phyloP scores from a whole-genome alignment of 2,888 invertebrate species.

The Tricholauxania praeusta region DNA sequence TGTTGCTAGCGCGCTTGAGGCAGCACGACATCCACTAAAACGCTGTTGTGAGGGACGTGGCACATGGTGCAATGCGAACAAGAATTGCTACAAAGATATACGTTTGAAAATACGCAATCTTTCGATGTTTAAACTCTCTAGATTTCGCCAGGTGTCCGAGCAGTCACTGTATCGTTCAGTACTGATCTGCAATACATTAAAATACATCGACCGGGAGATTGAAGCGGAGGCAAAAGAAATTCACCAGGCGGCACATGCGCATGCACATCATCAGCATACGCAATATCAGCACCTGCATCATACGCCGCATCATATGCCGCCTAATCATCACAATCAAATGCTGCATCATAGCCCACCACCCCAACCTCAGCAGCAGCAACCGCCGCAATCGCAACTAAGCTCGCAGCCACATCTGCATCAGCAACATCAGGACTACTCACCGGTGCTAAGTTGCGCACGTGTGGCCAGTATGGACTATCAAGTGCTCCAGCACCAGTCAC shows the following conservation, averaged over 20 bases:
- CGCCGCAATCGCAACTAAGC: constrained; percentile 41
- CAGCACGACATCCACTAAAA: constrained; percentile 58
- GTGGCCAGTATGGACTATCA: constrained; percentile 63
- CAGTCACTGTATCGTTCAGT: constrained; percentile 91
- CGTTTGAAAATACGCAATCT: constrained; percentile 90
- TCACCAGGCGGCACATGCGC: constrained; percentile 66
- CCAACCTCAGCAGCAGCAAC: constrained; percentile 46
- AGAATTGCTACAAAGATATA: constrained; percentile 86
- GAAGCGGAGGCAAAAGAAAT: constrained; percentile 74
- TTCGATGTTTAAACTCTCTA: constrained; percentile 91
- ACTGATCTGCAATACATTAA: constrained; percentile 91
- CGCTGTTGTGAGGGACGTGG: constrained; percentile 80
- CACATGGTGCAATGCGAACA: constrained; percentile 80
- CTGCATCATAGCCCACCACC: constrained; percentile 40
- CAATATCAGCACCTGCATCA: constrained; percentile 55
- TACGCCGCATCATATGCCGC: constrained; percentile 53
- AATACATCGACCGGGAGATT: constrained; percentile 90
- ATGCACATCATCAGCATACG: constrained; percentile 59
- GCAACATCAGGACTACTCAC: constrained; percentile 59
- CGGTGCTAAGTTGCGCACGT: constrained; percentile 63
- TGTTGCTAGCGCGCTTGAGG: constrained; percentile 56
- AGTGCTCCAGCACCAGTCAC: constrained; percentile 51
- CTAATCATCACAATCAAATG: constrained; percentile 47
- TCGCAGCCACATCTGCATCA: constrained; percentile 51
- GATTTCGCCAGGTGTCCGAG: constrained; percentile 89